Base-by-base conservation (phyloP, 1,140 invertebrate genomes). In the Oscheius sp. region DNA sequence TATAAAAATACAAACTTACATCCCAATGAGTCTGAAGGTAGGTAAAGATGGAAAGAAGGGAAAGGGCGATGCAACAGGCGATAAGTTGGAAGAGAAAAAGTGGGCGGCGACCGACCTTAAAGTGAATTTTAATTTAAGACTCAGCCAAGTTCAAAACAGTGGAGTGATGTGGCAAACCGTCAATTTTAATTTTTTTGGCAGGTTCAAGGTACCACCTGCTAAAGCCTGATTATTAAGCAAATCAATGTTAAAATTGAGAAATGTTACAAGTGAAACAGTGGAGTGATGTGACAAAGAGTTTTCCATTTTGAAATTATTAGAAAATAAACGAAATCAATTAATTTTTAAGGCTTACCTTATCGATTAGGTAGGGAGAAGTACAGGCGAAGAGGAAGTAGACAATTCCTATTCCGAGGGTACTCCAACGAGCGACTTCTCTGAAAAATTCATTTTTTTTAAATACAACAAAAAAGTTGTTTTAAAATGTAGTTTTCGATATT, bases 371-470 rank as follows among this genome's bases (percentile, higher is more conserved):
- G 20, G 81, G 81, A 0, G 82, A 79, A 20, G 73, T 71, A 38
- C 77, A 83, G 1, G 81, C 80, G 45, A 79, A 83, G 10, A 84
- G 45, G 62, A 83, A 83, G 70, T 83, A 83, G 0, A 78, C 75
- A 32, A 83, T 81, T 23, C 81, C 81, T 26, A 83, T 84, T 10
- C 73, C 82, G 34, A 83, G 73, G 1, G 81, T 83, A 42, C 77
- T 78, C 58, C 70, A 83, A 31, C 82, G 34, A 18, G 81, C 81
- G 7, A 72, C 68, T 23, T 68, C 63, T 13, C 80, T 81, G 31
- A 75, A 82, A 64, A 10, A 38, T 4, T 2, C 4, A 26, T 55
- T n/a, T 10, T n/a, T 42, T n/a, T 10, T 55, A 55, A 55, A 23
- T 7, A 55, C 49, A 59, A 32, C 31, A 7, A 35, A 28, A 1